Evolutionary conservation across 2,888 invertebrate genomes (phyloP), one percentile per base, ranked within the genome.

Genomic region (Pimpla rufipes): DNA sequence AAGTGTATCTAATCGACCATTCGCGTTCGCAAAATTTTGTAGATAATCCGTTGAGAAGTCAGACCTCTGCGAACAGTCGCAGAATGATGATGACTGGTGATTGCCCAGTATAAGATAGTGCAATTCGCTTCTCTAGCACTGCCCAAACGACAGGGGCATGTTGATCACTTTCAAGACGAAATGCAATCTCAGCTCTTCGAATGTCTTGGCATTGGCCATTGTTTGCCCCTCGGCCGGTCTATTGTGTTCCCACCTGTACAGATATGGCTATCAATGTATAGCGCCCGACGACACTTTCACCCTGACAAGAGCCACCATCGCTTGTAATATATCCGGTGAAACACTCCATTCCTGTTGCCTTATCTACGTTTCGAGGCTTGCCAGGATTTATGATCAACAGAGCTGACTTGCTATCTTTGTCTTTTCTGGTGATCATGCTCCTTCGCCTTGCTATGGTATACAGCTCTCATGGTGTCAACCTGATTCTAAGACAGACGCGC

Each of bases 371-470:
- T 75, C 42, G 75, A 75, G 75, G 75, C 66, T 45, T 13, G 52
- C 37, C 29, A 59, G 57, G 75, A 83, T 79, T 83, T 79, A 83
- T 75, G 74, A 71, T 70, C 79, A 21, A 66, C 75, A 40, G 21
- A 59, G 79, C 29, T 29, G 70, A 83, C 57, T 73, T 37, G 29
- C 75, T 64, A 67, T 70, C 47, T 64, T 68, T 8, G n/a, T 37
- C 52, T n/a, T 59, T 78, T 18, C 35, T 74, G 47, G 57, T 47
- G 55, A 68, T 73, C 64, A 10, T 73, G 71, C 76, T 52, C 40
- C 47, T 68, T 62, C 73, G 50, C 52, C 67, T 47, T 50, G 52
- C 45, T 68, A 18, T 68, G 42, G 59, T 83, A 77, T 76, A 77
- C 77, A 45, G 77, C 52, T 75, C 80, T 67, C 81, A 73, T 67